phyloP scores from a whole-genome alignment of 2,797 vertebrate genomes.

The Schizopygopsis pylzovi region DNA sequence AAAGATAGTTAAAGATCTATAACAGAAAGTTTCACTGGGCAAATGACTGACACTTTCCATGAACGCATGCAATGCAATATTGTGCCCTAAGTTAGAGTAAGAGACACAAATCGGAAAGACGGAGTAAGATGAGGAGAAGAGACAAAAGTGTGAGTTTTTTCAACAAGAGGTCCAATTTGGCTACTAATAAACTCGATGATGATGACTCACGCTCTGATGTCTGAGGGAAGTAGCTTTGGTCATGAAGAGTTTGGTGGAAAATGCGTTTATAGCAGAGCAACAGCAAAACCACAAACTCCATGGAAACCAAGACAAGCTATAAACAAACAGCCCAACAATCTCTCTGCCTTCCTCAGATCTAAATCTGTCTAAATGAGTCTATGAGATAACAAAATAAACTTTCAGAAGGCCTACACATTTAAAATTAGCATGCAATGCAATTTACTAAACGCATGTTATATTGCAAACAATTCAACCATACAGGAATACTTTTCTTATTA shows the following conservation, averaged over 20 bases:
- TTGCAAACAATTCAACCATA: background rate
- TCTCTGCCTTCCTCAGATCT: background rate
- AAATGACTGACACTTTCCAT: background rate
- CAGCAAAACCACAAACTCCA: slow-evolving; percentile 35
- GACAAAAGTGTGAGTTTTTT: background rate
- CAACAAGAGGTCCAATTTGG: background rate
- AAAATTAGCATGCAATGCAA: background rate
- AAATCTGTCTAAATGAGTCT: no score
- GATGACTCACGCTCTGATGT: slow-evolving; percentile 22
- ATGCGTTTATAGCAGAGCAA: background rate
- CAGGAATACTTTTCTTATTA: no score
- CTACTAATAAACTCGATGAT: background rate
- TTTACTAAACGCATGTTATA: background rate
- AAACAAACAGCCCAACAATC: slow-evolving; percentile 8
- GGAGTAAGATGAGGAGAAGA: background rate
- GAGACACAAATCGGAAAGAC: background rate
- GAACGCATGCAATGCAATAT: background rate
- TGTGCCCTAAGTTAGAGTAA: background rate
- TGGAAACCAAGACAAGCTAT: slow-evolving; percentile 31
- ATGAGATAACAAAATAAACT: background rate
- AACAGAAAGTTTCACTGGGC: background rate
- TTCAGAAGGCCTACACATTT: background rate
- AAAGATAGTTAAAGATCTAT: background rate
- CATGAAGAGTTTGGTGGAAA: slow-evolving; percentile 18
- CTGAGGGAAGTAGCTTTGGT: background rate